Percentiles rank a stretch among this genome's conserved stretches.
These are phyloP conservation scores for Beris chalybata DNA, from an alignment of 2,888 invertebrate genomes.

Conservation along the genomic window DNA sequence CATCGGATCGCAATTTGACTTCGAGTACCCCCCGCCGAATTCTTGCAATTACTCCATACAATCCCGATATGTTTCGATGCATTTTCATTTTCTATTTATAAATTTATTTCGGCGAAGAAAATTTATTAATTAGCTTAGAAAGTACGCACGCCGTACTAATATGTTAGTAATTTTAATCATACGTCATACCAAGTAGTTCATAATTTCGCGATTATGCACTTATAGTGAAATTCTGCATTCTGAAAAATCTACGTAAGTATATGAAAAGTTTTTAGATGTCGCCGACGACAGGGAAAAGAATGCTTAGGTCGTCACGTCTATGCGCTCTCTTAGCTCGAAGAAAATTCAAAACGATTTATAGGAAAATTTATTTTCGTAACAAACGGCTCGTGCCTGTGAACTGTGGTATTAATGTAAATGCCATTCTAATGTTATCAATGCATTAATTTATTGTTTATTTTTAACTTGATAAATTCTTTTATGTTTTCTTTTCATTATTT, in stretches of 20 bases:
- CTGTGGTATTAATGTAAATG: slow-evolving; percentile 19
- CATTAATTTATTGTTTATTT: slow-evolving; percentile 19
- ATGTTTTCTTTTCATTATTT: slow-evolving; percentile 40
- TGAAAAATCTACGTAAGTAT: too few relatives aligned
- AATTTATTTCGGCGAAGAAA: not conserved
- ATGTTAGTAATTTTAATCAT: too few relatives aligned
- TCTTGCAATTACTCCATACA: slow-evolving; percentile 32
- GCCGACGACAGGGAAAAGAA: too few relatives aligned
- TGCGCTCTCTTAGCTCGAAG: not conserved
- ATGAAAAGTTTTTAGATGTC: too few relatives aligned
- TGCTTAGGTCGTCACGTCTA: not conserved
- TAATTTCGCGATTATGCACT: too few relatives aligned
- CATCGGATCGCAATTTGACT: slow-evolving; percentile 25
- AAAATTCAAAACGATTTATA: slow-evolving; percentile 12
- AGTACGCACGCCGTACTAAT: too few relatives aligned
- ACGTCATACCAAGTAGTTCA: too few relatives aligned
- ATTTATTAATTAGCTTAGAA: too few relatives aligned
- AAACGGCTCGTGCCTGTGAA: not conserved
- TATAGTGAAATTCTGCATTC: too few relatives aligned
- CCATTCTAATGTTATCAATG: slow-evolving; percentile 17
- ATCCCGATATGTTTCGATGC: slow-evolving; percentile 28
- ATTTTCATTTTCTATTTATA: slow-evolving; percentile 14
- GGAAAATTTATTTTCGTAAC: slow-evolving; percentile 14
- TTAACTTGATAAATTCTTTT: slow-evolving; percentile 15
- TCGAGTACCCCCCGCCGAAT: not conserved